Conservation (phyloP, 92 coral and sea anemone genomes). For the Porites rus region DNA sequence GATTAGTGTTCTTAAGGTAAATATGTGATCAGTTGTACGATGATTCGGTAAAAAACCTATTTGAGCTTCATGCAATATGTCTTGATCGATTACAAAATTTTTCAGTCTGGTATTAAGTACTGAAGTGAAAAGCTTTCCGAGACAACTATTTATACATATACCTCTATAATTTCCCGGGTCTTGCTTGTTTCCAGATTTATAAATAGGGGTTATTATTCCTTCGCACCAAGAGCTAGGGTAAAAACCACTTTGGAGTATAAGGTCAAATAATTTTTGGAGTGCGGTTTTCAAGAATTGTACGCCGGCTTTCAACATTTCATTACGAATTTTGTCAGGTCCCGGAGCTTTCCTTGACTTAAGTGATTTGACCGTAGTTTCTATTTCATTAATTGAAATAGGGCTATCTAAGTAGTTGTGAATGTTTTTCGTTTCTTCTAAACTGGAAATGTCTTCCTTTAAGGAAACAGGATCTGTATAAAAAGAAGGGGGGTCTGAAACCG, state of each 20-base stretch:
- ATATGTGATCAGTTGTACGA: not conserved
- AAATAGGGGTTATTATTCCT: too few relatives aligned
- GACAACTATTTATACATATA: not conserved
- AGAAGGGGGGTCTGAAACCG: not conserved
- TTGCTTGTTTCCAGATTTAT: not conserved
- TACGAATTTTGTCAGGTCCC: not conserved
- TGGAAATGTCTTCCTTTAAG: not conserved
- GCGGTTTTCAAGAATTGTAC: not conserved
- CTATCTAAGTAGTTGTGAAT: not conserved
- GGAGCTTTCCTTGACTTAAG: not conserved
- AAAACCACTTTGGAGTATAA: too few relatives aligned
- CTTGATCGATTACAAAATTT: slow-evolving; percentile 15
- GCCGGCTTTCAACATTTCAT: not conserved
- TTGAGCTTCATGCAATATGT: slow-evolving; percentile 48
- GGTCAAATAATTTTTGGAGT: not conserved
- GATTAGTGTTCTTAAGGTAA: not conserved
- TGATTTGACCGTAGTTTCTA: not conserved
- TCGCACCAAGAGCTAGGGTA: too few relatives aligned
- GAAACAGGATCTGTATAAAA: not conserved
- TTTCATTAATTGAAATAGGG: not conserved
- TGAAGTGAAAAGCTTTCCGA: not conserved
- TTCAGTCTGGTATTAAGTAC: slow-evolving; percentile 32
- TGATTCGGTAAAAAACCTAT: too few relatives aligned
- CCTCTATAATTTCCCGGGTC: not conserved
- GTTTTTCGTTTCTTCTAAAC: not conserved